Evolutionary conservation across 2,113 vertebrate genomes (phyloP), one percentile per base, ranked within the genome.

Genomic region (Typhlomys cinereus): DNA sequence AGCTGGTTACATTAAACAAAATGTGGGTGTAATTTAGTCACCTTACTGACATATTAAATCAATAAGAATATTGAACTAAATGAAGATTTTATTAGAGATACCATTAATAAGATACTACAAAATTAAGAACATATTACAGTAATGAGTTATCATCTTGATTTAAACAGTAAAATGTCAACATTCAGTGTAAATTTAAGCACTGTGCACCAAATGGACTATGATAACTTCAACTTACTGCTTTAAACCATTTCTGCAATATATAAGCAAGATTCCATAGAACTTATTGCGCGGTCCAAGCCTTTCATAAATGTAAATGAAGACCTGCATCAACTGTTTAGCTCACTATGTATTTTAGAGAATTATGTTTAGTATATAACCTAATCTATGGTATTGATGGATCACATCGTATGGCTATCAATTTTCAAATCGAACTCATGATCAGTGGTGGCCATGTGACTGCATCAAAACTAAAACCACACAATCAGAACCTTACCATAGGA

Each of bases 51-150:
- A n/a, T n/a, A n/a, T n/a, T n/a, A n/a, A n/a, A n/a, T n/a, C n/a
- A n/a, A n/a, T 88, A 31, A 44, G 74, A 93, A 85, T 31, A 95
- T 61, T 64, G 78, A 89, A 82, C 64, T 8, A 73, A 85, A 54
- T 84, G 74, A 95, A 86, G 88, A 90, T 41, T 44, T 91, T n/a
- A 83, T 64, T 80, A 88, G 9, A 75, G 31, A 79, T 61, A n/a
- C 11, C 85, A 46, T 69, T 70, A 81, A 48, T 31, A 85, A 88
- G 44, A 89, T 44, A 87, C 21, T 52, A 5, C 46, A 86, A 94
- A 95, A 74, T 54, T 44, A 71, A 71, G 52, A 90, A 90, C 13
- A n/a, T 18, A 64, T 36, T 69, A 89, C 50, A 75, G 12, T 2
- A n/a, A 52, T 46, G 18, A 71, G 7, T 88, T 93, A 82, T 17